Base-by-base conservation (phyloP, 2,113 vertebrate genomes). In the Catharus fuscescens region DNA sequence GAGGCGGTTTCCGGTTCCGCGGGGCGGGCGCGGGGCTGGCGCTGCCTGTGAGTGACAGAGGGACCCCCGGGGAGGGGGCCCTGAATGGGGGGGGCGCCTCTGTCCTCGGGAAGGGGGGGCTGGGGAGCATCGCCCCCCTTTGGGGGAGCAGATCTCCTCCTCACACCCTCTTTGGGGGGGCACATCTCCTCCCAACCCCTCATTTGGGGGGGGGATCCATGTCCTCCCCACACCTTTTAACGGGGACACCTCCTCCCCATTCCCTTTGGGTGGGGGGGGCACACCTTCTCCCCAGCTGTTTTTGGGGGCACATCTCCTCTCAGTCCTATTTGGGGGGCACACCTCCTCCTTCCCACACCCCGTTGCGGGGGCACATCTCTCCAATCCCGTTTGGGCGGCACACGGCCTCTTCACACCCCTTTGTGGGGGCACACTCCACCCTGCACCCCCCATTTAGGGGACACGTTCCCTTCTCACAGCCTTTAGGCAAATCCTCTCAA, bases 1-100 rank as follows among this genome's bases (percentile, higher is more conserved):
- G 72, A 48, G 94, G 82, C 95, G 92, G 90, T 95, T 97, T 95
- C 97, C 84, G 95, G 93, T 96, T 97, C 97, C 96, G 96, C 90
- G 95, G 97, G 96, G 95, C 95, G 95, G 95, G 96, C 95, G 95
- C 88, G 94, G 92, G 93, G 73, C 80, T 64, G 86, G 90, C 86
- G 52, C 50, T 87, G 94, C 93, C 92, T 96, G 97, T 89, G 96
- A 92, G 93, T 91, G 96, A 97, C 96, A n/a, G n/a, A 40, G 62
- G 56, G 50, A 34, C 38, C 67, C 48, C 61, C 36, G 14, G 56
- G 48, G 40, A 40, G 26, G 42, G 74, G 40, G 42, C 44, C 17
- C 50, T 31, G 15, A 31, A 12, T 14, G 45, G n/a, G 52, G 31
- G 36, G 66, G 48, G 10, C 12, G 6, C 5, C 25, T 11, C 16